phyloP scores from a whole-genome alignment of 30 jellyfish, hydroid and myxozoan species.

The Aurelia aurita complex sp. Pacific region DNA sequence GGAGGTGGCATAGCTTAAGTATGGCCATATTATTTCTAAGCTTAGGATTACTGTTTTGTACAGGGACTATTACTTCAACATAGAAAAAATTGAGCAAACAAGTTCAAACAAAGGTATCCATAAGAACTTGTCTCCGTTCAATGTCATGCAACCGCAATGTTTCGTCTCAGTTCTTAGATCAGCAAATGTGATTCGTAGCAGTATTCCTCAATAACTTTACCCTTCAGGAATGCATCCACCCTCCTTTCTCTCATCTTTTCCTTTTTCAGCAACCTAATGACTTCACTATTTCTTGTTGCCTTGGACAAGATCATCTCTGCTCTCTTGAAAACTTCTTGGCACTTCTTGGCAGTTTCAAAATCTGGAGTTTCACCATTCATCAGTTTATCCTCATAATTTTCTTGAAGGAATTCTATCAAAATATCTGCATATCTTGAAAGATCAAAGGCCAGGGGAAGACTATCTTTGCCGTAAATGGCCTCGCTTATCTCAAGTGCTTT shows the following conservation, averaged over 20 bases:
- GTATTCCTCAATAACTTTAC: background rate
- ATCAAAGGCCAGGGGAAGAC: conserved; percentile 71
- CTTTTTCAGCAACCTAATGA: background rate
- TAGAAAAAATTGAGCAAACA: too few relatives aligned
- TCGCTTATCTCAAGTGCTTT: conserved; percentile 47
- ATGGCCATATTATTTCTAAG: too few relatives aligned
- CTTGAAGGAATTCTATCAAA: conserved; percentile 41
- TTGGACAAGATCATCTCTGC: conserved; percentile 19
- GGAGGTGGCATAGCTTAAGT: too few relatives aligned
- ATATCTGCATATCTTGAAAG: conserved; percentile 69
- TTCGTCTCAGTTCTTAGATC: too few relatives aligned
- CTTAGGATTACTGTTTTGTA: too few relatives aligned
- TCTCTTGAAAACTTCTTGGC: conserved; percentile 20
- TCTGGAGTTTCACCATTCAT: conserved; percentile 1
- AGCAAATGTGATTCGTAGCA: too few relatives aligned
- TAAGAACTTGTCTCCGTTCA: too few relatives aligned
- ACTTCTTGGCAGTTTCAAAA: conserved; percentile 7
- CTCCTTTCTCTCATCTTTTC: conserved; percentile 14
- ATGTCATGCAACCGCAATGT: too few relatives aligned
- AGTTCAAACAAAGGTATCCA: too few relatives aligned
- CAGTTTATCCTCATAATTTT: conserved; percentile 2
- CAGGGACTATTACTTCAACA: too few relatives aligned
- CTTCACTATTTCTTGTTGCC: background rate
- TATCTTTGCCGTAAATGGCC: conserved; percentile 56
- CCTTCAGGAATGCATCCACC: background rate